Conservation (phyloP, 2,113 vertebrate genomes). For the Notiomystis cincta region DNA sequence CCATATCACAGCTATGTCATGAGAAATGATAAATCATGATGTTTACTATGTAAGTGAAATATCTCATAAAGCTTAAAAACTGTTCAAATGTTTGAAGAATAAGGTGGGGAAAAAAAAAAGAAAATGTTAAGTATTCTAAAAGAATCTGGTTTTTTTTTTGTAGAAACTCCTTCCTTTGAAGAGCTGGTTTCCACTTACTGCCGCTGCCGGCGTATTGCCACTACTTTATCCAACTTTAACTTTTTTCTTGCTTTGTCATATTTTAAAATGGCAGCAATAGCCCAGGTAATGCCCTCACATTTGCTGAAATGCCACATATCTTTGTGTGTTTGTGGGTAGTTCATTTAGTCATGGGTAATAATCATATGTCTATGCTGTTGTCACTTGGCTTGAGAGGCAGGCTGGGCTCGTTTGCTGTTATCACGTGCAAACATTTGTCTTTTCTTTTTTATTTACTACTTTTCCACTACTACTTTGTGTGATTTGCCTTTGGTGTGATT, state of each 20-base stretch:
- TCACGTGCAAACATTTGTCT: neutral
- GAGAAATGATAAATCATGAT: neutral
- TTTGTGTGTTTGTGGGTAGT: neutral
- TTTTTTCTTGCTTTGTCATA: conserved; percentile 87
- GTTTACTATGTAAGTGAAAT: neutral
- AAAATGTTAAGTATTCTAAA: neutral
- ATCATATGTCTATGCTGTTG: neutral
- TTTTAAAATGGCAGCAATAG: conserved; percentile 89
- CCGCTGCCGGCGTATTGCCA: conserved; percentile 67
- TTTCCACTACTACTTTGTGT: neutral
- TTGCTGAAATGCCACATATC: neutral
- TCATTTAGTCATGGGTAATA: neutral
- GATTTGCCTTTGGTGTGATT: neutral
- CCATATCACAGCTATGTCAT: neutral
- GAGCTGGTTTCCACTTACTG: conserved; percentile 84
- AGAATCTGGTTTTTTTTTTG: neutral
- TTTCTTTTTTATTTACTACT: neutral
- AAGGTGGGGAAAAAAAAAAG: neutral
- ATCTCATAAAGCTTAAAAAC: neutral
- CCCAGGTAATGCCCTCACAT: conserved; percentile 76
- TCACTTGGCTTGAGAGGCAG: neutral
- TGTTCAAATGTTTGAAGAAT: neutral
- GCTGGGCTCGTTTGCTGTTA: neutral
- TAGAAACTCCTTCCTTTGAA: conserved; percentile 79
- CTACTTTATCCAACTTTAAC: conserved; percentile 75